These are phyloP conservation scores for Orius insidiosus DNA, from an alignment of 1,140 invertebrate species.

Conservation along the genomic window DNA sequence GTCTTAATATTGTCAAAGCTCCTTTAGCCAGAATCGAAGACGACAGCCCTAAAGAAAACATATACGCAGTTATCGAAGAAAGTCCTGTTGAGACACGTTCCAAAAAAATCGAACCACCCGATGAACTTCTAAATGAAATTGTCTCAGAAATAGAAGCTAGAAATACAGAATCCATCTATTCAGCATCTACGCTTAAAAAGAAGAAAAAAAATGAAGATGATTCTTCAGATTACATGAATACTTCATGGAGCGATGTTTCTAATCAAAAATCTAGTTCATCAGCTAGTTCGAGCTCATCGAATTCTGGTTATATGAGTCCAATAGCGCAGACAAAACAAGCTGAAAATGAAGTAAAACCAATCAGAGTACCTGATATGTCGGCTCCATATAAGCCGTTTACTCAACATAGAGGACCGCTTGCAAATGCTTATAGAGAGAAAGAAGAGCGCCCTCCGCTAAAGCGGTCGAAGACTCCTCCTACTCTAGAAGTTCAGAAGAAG, in stretches of 20 bases:
- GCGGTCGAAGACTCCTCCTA: conserved; percentile 26
- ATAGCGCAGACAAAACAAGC: conserved; percentile 23
- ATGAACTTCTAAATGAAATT: conserved; percentile 62
- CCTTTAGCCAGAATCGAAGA: conserved; percentile 42
- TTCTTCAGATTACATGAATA: conserved; percentile 31
- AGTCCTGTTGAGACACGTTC: conserved; percentile 25
- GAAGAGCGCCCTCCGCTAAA: conserved; percentile 9
- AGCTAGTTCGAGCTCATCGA: conserved; percentile 37
- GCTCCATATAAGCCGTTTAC: conserved; percentile 24
- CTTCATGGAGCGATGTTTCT: conserved; percentile 20
- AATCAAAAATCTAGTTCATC: conserved; percentile 7
- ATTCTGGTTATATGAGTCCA: conserved; percentile 53
- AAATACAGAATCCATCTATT: conserved; percentile 73
- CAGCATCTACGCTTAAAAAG: conserved; percentile 42
- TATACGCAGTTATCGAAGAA: conserved; percentile 74
- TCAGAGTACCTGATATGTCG: conserved; percentile 11
- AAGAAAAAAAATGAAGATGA: conserved; percentile 34
- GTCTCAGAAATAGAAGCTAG: conserved; percentile 69
- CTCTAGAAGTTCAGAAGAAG: conserved; percentile 24
- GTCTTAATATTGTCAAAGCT: conserved; percentile 36
- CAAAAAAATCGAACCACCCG: conserved; percentile 27
- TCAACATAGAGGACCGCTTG: conserved; percentile 22
- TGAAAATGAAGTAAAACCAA: conserved; percentile 15
- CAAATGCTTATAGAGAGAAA: conserved; percentile 19
- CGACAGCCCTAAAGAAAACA: conserved; percentile 49